Percentiles rank a stretch among this genome's conserved stretches.
These are phyloP conservation scores for Argya squamiceps DNA, from an alignment of 2,797 vertebrate species.

Conservation along the genomic window DNA sequence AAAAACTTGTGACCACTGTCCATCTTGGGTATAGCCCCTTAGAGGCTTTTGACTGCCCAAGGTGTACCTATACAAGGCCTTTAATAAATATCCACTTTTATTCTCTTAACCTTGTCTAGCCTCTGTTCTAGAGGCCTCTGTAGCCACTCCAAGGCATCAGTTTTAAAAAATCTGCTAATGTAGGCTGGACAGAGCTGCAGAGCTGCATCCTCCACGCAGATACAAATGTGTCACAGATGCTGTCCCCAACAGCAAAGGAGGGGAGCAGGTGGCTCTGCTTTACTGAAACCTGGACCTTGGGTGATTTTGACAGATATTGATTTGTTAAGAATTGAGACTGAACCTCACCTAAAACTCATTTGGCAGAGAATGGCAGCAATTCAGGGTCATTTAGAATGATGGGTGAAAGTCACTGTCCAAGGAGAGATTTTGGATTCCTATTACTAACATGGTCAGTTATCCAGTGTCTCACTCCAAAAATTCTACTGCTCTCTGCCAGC, in stretches of 20 bases:
- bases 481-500: neutral
- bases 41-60: neutral
- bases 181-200: neutral
- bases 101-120: neutral
- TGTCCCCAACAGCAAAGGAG: neutral
- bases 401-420: neutral
- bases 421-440: neutral
- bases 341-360: neutral
- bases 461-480: neutral
- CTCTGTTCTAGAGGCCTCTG: neutral
- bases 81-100: neutral
- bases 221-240: neutral
- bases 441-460: neutral
- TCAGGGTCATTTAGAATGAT: neutral
- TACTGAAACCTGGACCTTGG: neutral
- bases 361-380: neutral
- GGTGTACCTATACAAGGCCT: neutral
- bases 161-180: neutral
- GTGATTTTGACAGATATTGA: neutral
- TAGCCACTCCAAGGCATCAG: neutral
- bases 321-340: neutral
- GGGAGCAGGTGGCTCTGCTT: neutral
- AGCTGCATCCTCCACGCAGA: fast-evolving
- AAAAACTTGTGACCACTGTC: fast-evolving
- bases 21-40: fast-evolving